Evolutionary conservation across 2,797 vertebrate genomes (phyloP).

Genomic region (Philypnodon macrostomus): DNA sequence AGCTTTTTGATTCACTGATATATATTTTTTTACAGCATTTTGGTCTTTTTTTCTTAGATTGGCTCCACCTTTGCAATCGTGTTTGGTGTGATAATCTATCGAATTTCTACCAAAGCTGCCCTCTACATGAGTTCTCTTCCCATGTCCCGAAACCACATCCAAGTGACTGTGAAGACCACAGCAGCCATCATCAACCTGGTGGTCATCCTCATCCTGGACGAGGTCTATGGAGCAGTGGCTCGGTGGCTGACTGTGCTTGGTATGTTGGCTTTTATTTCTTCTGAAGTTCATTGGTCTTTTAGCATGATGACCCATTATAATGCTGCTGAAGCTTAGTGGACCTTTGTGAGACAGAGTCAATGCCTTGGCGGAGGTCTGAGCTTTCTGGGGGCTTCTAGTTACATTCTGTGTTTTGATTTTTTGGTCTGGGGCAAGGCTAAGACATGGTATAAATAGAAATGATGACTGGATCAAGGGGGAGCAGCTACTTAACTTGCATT

Average conservation of each 20-base stretch:
- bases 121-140: conserved; percentile 91
- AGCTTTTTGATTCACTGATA: not conserved
- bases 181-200: conserved; percentile 97
- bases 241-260: conserved; percentile 93
- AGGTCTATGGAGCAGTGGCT: conserved; percentile 92
- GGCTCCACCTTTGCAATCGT: conserved; percentile 95
- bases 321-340: too few species aligned
- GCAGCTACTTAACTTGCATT: not conserved
- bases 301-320: not conserved
- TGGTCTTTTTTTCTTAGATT: conserved; percentile 71
- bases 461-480: conserved; percentile 1
- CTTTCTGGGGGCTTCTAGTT: too few species aligned
- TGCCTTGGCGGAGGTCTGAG: too few species aligned
- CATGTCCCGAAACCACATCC: conserved; percentile 85
- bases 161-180: conserved; percentile 92
- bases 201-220: conserved; percentile 95
- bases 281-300: too few species aligned
- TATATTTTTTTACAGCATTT: not conserved
- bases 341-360: too few species aligned
- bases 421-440: not conserved
- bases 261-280: conserved; percentile 51
- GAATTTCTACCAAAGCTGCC: conserved; percentile 92
- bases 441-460: conserved; percentile 2
- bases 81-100: conserved; percentile 94
- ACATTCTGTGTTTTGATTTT: too few species aligned